Conservation (phyloP, 2,888 invertebrate species). For the Opisthograptis luteolata region DNA sequence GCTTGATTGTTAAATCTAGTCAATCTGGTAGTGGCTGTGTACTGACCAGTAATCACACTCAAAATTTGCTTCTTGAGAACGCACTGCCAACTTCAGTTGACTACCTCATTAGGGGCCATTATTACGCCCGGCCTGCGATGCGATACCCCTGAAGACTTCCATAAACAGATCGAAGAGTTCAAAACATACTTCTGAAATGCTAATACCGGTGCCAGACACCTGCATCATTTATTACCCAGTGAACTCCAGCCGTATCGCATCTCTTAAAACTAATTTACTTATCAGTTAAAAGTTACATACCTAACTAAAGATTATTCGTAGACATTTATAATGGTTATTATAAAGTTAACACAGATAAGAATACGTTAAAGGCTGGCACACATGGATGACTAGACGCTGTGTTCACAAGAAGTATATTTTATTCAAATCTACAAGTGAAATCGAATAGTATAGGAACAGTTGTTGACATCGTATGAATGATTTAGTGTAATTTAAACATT, state of each 20-base stretch:
- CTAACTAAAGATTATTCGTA: background rate
- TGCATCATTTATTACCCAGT: background rate
- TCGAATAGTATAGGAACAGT: too few relatives aligned
- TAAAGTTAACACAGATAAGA: slow-evolving; percentile 8
- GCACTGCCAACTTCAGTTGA: background rate
- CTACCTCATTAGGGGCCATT: background rate
- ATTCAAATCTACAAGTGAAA: too few relatives aligned
- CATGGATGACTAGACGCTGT: background rate
- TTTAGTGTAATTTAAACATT: too few relatives aligned
- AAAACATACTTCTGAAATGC: background rate
- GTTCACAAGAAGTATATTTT: background rate
- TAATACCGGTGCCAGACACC: too few relatives aligned
- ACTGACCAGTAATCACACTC: background rate
- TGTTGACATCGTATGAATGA: too few relatives aligned
- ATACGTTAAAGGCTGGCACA: background rate
- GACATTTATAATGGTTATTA: slow-evolving; percentile 7
- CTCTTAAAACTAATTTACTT: slow-evolving; percentile 3
- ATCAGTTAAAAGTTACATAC: background rate
- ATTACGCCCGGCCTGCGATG: background rate
- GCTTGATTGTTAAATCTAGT: too few relatives aligned
- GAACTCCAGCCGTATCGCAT: slow-evolving; percentile 1
- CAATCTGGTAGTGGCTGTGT: background rate
- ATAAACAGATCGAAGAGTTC: too few relatives aligned
- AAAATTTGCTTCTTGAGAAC: background rate
- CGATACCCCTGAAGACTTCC: background rate